These are phyloP conservation scores for Drosophila athabasca DNA, from an alignment of 1,140 invertebrate genomes.

Conservation along the genomic window DNA sequence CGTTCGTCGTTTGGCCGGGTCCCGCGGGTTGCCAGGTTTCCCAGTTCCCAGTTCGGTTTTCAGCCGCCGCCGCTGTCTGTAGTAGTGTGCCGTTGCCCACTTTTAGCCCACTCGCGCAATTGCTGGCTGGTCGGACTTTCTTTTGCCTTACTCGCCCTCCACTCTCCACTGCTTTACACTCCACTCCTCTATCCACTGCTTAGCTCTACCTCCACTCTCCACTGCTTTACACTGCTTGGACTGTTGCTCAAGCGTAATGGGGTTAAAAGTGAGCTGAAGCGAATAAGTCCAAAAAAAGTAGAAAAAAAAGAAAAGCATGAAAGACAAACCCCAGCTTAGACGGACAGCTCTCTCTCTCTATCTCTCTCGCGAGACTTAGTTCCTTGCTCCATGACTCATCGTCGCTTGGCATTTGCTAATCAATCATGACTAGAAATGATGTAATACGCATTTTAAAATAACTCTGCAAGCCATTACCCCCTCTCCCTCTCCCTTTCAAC, in stretches of 20 bases:
- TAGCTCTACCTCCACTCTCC: slow-evolving; percentile 14
- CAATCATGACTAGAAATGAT: slow-evolving; percentile 46
- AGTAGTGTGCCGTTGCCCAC: slow-evolving; percentile 67
- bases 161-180: slow-evolving; percentile 21
- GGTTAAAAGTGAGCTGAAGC: slow-evolving; percentile 79
- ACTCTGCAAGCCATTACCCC: not conserved
- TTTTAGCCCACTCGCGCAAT: slow-evolving; percentile 75
- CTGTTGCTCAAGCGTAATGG: slow-evolving; percentile 77
- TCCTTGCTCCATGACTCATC: slow-evolving; percentile 44
- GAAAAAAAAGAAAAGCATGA: slow-evolving; percentile 12
- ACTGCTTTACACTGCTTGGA: slow-evolving; percentile 34
- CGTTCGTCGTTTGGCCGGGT: slow-evolving; percentile 22
- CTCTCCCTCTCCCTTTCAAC: not conserved
- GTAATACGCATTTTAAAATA: slow-evolving; percentile 45
- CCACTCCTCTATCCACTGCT: slow-evolving; percentile 7
- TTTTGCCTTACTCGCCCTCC: slow-evolving; percentile 36
- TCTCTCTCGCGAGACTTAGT: slow-evolving; percentile 14
- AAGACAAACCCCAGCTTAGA: slow-evolving; percentile 39
- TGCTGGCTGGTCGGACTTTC: slow-evolving; percentile 56
- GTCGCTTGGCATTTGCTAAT: slow-evolving; percentile 24
- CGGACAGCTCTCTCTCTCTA: slow-evolving; percentile 8
- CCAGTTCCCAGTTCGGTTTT: slow-evolving; percentile 31
- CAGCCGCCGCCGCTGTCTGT: no score
- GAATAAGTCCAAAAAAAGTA: slow-evolving; percentile 54
- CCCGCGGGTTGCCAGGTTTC: slow-evolving; percentile 18